Base-by-base conservation (phyloP, 1,140 invertebrate genomes). In the Scaptomyza montana region DNA sequence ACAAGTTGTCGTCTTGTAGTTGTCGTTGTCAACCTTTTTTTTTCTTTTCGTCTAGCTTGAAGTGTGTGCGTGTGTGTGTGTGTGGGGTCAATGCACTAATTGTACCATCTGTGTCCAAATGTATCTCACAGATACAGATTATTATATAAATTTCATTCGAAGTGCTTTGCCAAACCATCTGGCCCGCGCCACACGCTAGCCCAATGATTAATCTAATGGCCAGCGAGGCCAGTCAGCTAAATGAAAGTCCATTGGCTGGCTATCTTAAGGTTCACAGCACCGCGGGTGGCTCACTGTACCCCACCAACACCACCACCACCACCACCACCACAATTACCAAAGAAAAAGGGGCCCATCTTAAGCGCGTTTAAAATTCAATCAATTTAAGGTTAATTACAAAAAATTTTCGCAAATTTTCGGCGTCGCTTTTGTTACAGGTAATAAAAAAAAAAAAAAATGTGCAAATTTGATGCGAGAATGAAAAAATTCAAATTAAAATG, bases 321-420 rank as follows among this genome's bases (percentile, higher is more conserved):
- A 30, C 28, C 4, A 2, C 28, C 13, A 1, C 12, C 8, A 16
- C 9, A 36, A 13, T 5, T 13, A 28, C n/a, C n/a, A n/a, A 10
- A 39, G n/a, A 10, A 36, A 25, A 54, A 33, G 30, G 45, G 61
- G 46, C 51, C 36, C 54, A 71, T 55, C 66, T 59, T 73, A 80
- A 85, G 64, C 55, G 80, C 80, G 72, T 80, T 82, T 72, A 82
- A 80, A 85, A 82, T 85, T 82, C 80, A 82, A 82, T 82, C 80
- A 82, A 82, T 82, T 65, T 73, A 39, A 57, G 80, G 80, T 82
- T 82, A 82, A 82, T 82, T 82, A 82, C 63, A 76, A 70, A 67
- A 9, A 46, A 51, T 70, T 74, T 63, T 51, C 64, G 63, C 72
- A 69, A 68, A 68, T 66, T 82, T 70, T 53, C 36, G 51, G 25